A percentile compares a stretch with the other conserved stretches of the same genome.
Evolutionary conservation across 2,888 invertebrate genomes (phyloP).

Genomic region (Margaritifera margaritifera): DNA sequence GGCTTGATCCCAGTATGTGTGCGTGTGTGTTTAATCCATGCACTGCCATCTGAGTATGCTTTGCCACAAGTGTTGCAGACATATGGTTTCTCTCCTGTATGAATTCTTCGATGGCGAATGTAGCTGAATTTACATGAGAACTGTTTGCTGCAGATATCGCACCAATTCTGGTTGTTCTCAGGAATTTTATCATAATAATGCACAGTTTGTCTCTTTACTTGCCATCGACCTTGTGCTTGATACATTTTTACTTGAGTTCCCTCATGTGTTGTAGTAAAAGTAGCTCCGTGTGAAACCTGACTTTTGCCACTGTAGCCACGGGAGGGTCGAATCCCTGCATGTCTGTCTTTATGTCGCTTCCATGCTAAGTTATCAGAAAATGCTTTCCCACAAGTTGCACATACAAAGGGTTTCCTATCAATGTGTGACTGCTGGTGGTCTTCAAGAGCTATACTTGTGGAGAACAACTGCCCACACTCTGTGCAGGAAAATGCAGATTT

Average conservation of each 20-base stretch:
- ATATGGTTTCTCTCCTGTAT: slow-evolving; percentile 39
- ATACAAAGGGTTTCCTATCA: slow-evolving; percentile 29
- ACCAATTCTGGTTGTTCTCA: slow-evolving; percentile 32
- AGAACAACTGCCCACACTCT: too few species aligned
- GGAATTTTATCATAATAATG: slow-evolving; percentile 12
- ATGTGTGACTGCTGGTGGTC: too few species aligned
- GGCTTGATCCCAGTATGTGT: slow-evolving; percentile 37
- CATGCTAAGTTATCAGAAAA: slow-evolving; percentile 30
- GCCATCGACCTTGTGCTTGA: too few species aligned
- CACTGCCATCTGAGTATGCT: slow-evolving; percentile 38
- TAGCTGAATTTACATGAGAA: slow-evolving; percentile 37
- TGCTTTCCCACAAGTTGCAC: slow-evolving; percentile 35
- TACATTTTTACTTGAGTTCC: too few species aligned
- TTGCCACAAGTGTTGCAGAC: slow-evolving; percentile 33
- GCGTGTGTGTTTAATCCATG: slow-evolving; percentile 35
- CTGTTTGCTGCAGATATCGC: slow-evolving; percentile 40
- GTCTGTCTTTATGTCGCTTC: slow-evolving; percentile 36
- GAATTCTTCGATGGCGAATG: slow-evolving; percentile 35
- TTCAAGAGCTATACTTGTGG: too few species aligned
- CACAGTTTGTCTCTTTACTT: too few species aligned
- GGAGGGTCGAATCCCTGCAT: slow-evolving; percentile 30
- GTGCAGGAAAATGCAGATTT: too few species aligned
- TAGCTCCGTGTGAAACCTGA: background rate
- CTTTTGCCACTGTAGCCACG: slow-evolving; percentile 37
- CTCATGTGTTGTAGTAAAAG: too few species aligned